Evolutionary conservation across 2,888 invertebrate genomes (phyloP), one percentile per base, ranked within the genome.

Genomic region (Caenorhabditis sulstoni): DNA sequence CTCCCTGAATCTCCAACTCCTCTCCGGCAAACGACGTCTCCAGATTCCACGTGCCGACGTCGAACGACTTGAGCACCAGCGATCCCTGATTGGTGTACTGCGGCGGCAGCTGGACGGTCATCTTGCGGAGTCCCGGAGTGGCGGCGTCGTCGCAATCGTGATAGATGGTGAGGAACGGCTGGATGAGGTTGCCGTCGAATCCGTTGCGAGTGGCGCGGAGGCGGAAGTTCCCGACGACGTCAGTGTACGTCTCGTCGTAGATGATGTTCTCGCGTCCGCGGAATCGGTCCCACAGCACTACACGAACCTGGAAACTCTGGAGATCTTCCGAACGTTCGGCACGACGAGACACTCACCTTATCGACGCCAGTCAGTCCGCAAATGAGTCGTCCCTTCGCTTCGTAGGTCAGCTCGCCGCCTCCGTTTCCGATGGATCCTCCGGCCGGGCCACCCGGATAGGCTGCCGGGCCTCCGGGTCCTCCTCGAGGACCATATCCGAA

Each of bases 1-100:
- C 76, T n/a, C 49, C 62, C 23, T 55, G 59, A 22, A 77, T 61
- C 29, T 75, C 80, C 14, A 71, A 35, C 52, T 79, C 79, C 41
- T 79, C 79, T 35, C 79, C 79, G 53, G 79, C 73, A 23, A 79
- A 79, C 9, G 73, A 67, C 1, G 79, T 79, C 50, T 79, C 79
- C 39, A 79, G 57, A 64, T 79, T 79, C 79, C 79, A 79, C n/a
- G 79, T 79, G 62, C 79, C 73, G 47, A 79, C 49, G 49, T 79
- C 79, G 53, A 74, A 79, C 5, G 67, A 67, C 53, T 79, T 79
- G 20, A 79, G 41, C 16, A 53, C 73, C 20, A 73, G 41, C 1
- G 67, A 44, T 50, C 79, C 79, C 23, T 68, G 73, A 52, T 79
- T 79, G 3, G 79, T 79, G 66, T 79, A 79, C 35, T 74, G 67